These are phyloP conservation scores for Villa cingulata DNA, from an alignment of 2,888 invertebrate genomes.

Conservation along the genomic window DNA sequence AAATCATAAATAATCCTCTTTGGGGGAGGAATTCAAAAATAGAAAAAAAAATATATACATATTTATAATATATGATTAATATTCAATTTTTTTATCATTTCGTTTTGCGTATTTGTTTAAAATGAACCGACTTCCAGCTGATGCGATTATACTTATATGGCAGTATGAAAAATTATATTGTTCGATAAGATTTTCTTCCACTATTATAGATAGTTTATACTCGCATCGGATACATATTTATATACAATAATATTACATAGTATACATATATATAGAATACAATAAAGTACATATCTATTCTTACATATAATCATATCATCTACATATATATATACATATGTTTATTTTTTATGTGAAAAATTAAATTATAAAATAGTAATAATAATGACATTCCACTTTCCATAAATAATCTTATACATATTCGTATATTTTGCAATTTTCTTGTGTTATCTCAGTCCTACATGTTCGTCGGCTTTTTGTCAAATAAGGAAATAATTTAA, in stretches of 20 bases:
- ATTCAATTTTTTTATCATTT: background rate
- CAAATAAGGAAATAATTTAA: no score
- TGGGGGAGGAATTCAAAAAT: background rate
- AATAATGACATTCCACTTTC: background rate
- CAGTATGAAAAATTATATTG: no score
- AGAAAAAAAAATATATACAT: background rate
- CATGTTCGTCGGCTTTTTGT: background rate
- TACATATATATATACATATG: no score
- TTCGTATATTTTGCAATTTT: background rate
- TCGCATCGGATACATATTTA: no score
- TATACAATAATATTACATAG: no score
- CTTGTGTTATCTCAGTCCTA: background rate
- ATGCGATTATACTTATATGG: no score
- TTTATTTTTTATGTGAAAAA: no score
- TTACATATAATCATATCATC: no score
- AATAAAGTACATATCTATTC: no score
- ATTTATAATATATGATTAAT: background rate
- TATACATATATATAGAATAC: no score
- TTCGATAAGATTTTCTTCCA: no score
- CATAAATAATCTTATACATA: background rate
- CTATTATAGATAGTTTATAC: no score
- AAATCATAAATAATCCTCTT: slow-evolving; percentile 6
- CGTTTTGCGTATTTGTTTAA: background rate
- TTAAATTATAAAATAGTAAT: background rate
- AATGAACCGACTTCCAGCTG: background rate